phyloP scores from a whole-genome alignment of 2,113 vertebrate species.

The Ibidorhyncha struthersii region DNA sequence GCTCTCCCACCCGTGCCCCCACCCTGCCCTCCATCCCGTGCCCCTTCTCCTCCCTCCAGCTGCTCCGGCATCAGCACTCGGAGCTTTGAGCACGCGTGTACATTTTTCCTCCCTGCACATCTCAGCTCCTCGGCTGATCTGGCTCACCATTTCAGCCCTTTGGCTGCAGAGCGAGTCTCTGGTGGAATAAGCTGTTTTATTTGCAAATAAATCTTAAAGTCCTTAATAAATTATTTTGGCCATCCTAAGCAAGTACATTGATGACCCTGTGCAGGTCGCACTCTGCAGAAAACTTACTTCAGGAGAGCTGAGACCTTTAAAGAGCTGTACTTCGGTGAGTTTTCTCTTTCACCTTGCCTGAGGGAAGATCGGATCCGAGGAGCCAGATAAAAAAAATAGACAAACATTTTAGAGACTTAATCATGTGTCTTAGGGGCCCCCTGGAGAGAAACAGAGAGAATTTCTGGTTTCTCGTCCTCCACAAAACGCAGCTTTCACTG shows the following conservation, averaged over 20 bases:
- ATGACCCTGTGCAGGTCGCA: neutral
- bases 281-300: neutral
- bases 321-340: neutral
- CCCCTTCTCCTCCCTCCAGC: neutral
- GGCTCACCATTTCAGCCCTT: neutral
- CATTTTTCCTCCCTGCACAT: accelerated
- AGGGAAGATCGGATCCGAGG: neutral
- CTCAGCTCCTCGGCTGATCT: neutral
- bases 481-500: neutral
- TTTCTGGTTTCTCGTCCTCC: neutral
- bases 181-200: neutral
- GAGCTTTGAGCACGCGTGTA: accelerated
- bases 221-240: neutral
- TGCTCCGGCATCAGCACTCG: accelerated
- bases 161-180: neutral
- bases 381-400: neutral
- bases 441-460: neutral
- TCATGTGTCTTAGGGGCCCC: neutral
- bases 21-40: accelerated
- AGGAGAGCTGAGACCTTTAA: neutral
- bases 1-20: accelerated
- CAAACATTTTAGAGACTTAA: neutral
- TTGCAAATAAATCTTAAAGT: neutral
- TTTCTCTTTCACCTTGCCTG: neutral
- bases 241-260: neutral